Conservation (phyloP, 2,888 invertebrate genomes). For the Kryphioiulus occultus region DNA sequence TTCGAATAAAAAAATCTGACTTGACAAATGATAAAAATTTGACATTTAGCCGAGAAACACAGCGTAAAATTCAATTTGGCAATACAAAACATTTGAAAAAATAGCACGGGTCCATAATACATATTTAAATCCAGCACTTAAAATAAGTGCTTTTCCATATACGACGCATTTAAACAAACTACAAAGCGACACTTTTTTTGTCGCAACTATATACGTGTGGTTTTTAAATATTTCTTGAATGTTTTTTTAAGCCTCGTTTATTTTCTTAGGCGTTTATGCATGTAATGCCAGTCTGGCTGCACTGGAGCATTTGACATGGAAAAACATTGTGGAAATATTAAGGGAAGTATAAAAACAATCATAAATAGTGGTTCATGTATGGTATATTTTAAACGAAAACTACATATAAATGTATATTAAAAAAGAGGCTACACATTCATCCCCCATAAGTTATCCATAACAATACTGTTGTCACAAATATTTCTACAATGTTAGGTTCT, state of each 20-base stretch:
- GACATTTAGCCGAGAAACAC: slow-evolving; percentile 16
- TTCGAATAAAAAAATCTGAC: neutral
- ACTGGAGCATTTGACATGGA: neutral
- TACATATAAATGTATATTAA: too few relatives aligned
- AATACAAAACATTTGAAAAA: neutral
- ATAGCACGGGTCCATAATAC: slow-evolving; percentile 1
- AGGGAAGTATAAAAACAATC: neutral
- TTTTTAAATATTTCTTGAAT: neutral
- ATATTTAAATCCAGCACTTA: slow-evolving; percentile 26
- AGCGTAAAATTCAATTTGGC: neutral
- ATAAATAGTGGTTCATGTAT: too few relatives aligned
- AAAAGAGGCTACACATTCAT: too few relatives aligned
- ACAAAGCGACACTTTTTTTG: neutral
- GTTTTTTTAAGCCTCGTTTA: neutral
- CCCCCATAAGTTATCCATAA: too few relatives aligned
- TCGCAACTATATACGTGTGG: neutral
- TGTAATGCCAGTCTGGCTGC: neutral
- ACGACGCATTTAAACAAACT: slow-evolving; percentile 7
- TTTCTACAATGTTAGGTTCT: too few relatives aligned
- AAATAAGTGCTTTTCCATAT: slow-evolving; percentile 16
- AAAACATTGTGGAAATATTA: neutral
- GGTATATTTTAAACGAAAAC: too few relatives aligned
- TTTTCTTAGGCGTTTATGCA: too few relatives aligned
- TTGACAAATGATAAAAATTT: slow-evolving; percentile 31
- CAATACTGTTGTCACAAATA: too few relatives aligned